phyloP scores from a whole-genome alignment of 1,140 invertebrate species.

The Panulirus ornatus region DNA sequence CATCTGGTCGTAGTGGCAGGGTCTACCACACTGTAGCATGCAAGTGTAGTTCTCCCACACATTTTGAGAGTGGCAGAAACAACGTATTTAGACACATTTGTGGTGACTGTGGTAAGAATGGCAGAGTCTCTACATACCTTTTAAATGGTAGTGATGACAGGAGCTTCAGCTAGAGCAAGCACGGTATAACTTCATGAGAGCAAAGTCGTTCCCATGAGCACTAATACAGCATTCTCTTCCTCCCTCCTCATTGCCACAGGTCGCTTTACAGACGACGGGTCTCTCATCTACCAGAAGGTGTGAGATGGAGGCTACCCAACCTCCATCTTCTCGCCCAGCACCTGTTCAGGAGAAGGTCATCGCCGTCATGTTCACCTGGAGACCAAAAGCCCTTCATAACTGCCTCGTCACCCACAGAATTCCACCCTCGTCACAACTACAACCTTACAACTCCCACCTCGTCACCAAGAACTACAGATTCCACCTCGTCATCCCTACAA shows the following conservation, averaged over 20 bases:
- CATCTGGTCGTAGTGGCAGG: no score
- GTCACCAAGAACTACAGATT: no score
- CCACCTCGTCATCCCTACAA: constrained; percentile 12
- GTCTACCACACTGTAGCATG: no score
- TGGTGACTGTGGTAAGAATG: no score
- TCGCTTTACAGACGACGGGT: constrained; percentile 68
- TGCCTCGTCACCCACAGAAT: constrained; percentile 11
- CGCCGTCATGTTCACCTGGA: constrained; percentile 4
- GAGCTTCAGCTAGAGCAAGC: no score
- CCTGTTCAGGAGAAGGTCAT: constrained; percentile 3
- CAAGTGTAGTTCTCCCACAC: no score
- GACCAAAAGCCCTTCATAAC: constrained; percentile 7
- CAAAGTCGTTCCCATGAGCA: neutral
- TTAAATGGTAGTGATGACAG: no score
- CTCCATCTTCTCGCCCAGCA: neutral
- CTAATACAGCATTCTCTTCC: neutral
- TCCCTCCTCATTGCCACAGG: no score
- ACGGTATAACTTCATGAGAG: no score
- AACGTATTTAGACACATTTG: no score
- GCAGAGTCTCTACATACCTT: no score
- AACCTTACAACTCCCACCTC: neutral
- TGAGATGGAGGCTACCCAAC: constrained; percentile 29
- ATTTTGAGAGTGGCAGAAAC: no score
- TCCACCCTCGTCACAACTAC: neutral
- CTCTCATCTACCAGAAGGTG: constrained; percentile 63